Base-by-base conservation (phyloP, 2,113 vertebrate species). In the Marmota flaviventris region DNA sequence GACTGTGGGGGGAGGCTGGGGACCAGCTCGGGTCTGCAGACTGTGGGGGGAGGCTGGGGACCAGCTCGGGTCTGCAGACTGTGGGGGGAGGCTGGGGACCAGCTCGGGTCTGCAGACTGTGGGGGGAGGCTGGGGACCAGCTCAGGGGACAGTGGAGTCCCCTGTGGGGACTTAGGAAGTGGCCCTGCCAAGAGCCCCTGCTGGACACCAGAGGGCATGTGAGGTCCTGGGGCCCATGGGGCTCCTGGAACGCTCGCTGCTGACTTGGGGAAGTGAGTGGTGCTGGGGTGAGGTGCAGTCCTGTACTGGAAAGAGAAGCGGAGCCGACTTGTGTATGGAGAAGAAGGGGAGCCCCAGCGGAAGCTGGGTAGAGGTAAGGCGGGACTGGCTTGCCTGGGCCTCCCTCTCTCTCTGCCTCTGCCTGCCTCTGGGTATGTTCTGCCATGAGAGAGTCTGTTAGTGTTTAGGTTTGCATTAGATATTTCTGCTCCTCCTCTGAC, bases 261-360 rank as follows among this genome's bases (percentile, higher is more conserved):
- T 34, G 0, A 4, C 11, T 4, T 37, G 3, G 2, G 16, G 22
- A 17, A 13, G 18, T 1, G 0, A 9, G 29, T 4, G 25, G 39
- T 20, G 20, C 1, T 48, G 12, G 58, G 8, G 3, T 13, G 16
- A 48, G 34, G 37, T 4, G 17, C n/a, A 22, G n/a, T 10, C 70
- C 56, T 63, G 32, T 14, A 34, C 39, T 53, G 56, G 27, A 42
- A 65, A 39, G 24, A 24, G 53, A 85, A 63, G 34, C 12, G 16
- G 12, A 32, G 2, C 22, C 45, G 39, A 0, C 12, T 17, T 0
- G 17, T 2, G 20, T 0, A 0, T 2, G 51, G 34, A 67, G 7
- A 13, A 22, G 81, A 56, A 12, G 10, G 65, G 20, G 8, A 22
- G 24, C 2, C 56, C 56, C 6, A 58, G 56, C 18, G 0, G 20